Evolutionary conservation across 2,888 invertebrate genomes (phyloP).

Genomic region (Autographa gamma): DNA sequence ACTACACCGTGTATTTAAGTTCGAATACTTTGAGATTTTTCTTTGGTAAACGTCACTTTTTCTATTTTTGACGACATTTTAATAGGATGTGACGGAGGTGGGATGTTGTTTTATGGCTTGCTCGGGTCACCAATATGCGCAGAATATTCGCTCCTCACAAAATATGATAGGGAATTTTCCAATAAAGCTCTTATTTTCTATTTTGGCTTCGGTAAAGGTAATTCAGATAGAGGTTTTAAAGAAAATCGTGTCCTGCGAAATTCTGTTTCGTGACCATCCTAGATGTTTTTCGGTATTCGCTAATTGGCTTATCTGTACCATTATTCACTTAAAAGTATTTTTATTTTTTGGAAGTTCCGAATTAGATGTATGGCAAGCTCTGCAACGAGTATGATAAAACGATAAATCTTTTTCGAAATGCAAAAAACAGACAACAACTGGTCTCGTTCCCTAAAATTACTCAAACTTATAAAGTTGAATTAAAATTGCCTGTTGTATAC

Average conservation of each 20-base stretch:
- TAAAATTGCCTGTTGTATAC: slow-evolving; percentile 54
- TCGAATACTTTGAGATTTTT: slow-evolving; percentile 45
- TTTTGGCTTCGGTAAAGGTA: no score
- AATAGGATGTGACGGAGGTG: slow-evolving; percentile 10
- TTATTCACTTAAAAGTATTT: no score
- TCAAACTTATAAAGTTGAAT: slow-evolving; percentile 39
- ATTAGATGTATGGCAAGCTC: neutral
- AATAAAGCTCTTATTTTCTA: no score
- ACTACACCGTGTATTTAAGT: slow-evolving; percentile 57
- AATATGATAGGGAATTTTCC: no score
- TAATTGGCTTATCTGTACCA: no score
- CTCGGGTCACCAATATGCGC: neutral
- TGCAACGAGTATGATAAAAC: neutral
- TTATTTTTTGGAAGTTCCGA: no score
- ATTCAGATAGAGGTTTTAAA: no score
- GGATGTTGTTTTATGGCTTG: neutral
- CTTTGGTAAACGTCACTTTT: slow-evolving; percentile 7
- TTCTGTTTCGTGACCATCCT: no score
- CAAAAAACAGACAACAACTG: neutral
- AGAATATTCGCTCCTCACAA: no score
- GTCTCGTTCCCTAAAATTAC: slow-evolving; percentile 11
- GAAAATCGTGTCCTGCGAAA: no score
- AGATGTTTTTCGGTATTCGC: no score
- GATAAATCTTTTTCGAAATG: neutral
- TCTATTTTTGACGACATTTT: slow-evolving; percentile 21